These are phyloP conservation scores for Trematomus bernacchii DNA, from an alignment of 2,797 vertebrate genomes.

Conservation along the genomic window DNA sequence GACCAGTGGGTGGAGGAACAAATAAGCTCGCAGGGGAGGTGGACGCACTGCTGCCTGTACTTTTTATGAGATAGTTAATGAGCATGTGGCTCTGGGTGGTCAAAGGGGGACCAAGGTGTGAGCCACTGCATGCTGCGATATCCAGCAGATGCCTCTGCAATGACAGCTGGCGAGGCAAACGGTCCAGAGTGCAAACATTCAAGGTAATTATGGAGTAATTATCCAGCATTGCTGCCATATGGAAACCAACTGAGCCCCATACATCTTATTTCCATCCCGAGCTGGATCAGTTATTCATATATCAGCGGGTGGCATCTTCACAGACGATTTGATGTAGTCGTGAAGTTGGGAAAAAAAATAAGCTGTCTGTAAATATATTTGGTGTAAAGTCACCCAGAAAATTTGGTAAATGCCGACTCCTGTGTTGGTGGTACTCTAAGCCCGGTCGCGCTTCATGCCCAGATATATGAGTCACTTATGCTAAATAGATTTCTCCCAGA, in stretches of 20 bases:
- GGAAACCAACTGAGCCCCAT: slow-evolving; percentile 72
- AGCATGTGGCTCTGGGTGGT: slow-evolving; percentile 61
- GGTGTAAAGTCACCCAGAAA: slow-evolving; percentile 31
- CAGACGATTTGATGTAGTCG: slow-evolving; percentile 39
- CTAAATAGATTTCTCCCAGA: slow-evolving; percentile 70
- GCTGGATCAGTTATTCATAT: slow-evolving; percentile 45
- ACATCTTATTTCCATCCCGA: slow-evolving; percentile 71
- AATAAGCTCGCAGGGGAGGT: slow-evolving; percentile 34
- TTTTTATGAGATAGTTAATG: slow-evolving; percentile 70
- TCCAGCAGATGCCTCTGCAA: slow-evolving; percentile 62
- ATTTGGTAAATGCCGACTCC: slow-evolving; percentile 14
- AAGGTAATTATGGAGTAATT: slow-evolving; percentile 83
- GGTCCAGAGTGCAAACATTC: slow-evolving; percentile 82
- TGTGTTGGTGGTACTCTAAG: slow-evolving; percentile 38
- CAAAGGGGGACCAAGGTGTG: slow-evolving; percentile 60
- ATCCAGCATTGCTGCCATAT: slow-evolving; percentile 79
- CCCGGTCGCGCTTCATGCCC: slow-evolving; percentile 32
- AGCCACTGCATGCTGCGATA: slow-evolving; percentile 38
- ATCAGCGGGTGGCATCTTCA: slow-evolving; percentile 36
- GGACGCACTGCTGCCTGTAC: slow-evolving; percentile 29
- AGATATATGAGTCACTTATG: slow-evolving; percentile 68
- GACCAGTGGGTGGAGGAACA: slow-evolving; percentile 46
- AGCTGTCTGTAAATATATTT: slow-evolving; percentile 19
- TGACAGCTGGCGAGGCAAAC: slow-evolving; percentile 82
- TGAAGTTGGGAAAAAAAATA: slow-evolving; percentile 17